Percentiles rank a stretch among this genome's conserved stretches.
phyloP scores from a whole-genome alignment of 2,888 invertebrate species.

The Zygothrica quintamaculata region DNA sequence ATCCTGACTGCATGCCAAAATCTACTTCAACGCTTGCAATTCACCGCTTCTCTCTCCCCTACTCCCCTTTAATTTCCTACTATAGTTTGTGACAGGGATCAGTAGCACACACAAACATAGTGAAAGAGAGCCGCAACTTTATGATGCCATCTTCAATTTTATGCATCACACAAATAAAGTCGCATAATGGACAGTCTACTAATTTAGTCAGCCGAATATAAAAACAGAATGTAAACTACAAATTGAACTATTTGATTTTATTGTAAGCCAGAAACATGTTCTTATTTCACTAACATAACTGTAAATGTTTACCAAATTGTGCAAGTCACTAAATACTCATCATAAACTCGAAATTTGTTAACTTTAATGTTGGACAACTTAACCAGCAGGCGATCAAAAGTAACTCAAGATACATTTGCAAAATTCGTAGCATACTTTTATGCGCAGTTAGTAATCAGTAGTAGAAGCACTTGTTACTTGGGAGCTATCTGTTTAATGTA shows the following conservation, averaged over 20 bases:
- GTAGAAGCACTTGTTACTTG: too few species aligned
- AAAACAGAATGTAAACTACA: background rate
- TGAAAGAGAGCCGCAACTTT: conserved; percentile 57
- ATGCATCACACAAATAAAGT: conserved; percentile 69
- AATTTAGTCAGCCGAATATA: conserved; percentile 46
- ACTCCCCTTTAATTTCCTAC: too few species aligned
- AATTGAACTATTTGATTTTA: background rate
- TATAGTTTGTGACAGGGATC: conserved; percentile 9
- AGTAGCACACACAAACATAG: conserved; percentile 28
- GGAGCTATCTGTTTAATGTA: background rate
- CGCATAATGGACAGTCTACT: conserved; percentile 61
- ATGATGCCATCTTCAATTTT: conserved; percentile 65
- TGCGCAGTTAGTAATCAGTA: too few species aligned
- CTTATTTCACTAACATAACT: background rate
- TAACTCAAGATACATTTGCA: too few species aligned
- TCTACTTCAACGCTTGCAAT: conserved; percentile 38
- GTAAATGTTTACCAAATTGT: too few species aligned
- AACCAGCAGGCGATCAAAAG: too few species aligned
- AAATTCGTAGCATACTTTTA: too few species aligned
- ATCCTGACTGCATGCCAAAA: conserved; percentile 78
- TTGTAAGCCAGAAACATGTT: background rate
- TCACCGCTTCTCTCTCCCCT: conserved; percentile 1
- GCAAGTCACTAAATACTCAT: too few species aligned
- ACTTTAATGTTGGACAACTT: too few species aligned
- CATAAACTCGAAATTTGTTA: too few species aligned